Base-by-base conservation (phyloP, 2,113 vertebrate genomes). In the Sphaerodactylus townsendi region DNA sequence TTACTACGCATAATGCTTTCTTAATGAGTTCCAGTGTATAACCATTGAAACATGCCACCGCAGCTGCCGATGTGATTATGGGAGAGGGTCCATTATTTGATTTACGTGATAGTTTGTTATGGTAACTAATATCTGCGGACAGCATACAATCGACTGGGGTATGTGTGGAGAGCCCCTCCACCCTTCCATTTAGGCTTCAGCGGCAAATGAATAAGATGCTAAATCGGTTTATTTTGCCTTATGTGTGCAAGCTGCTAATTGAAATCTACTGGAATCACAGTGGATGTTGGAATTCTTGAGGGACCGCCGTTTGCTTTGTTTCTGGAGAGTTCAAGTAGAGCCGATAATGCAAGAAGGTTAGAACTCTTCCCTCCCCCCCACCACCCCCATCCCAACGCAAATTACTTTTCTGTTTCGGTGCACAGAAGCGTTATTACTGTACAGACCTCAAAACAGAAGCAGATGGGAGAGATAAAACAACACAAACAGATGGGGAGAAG, bases 1-100 rank as follows among this genome's bases (percentile, higher is more conserved):
- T 96, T 95, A 91, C 93, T 89, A 80, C 92, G 93, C 92, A 95
- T 96, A 96, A 96, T 96, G 93, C 93, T 94, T 95, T 93, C 95
- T 95, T 96, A 96, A 97, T 96, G 95, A 96, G 93, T 95, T 97
- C 94, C 94, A 94, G 90, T 88, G 91, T 94, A 91, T 92, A 89
- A 92, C 92, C 92, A 95, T 94, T 96, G 95, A 96, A 95, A 94
- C 94, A 95, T 88, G 91, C 90, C 85, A 79, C 86, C 92, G 93
- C 95, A 96, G 93, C 95, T 93, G 93, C 92, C 69, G 56, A 66
- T 1, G 0, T 87, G 94, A 96, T 95, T 94, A 94, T 86, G 88
- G 90, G 83, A 81, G 78, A 87, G 89, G 81, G 76, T 93, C 87
- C 0, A 85, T 94, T 95, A 95, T 96, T 96, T 97, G 95, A 95